These are phyloP conservation scores for Myioborus miniatus DNA, from an alignment of 2,797 vertebrate genomes.

Conservation along the genomic window DNA sequence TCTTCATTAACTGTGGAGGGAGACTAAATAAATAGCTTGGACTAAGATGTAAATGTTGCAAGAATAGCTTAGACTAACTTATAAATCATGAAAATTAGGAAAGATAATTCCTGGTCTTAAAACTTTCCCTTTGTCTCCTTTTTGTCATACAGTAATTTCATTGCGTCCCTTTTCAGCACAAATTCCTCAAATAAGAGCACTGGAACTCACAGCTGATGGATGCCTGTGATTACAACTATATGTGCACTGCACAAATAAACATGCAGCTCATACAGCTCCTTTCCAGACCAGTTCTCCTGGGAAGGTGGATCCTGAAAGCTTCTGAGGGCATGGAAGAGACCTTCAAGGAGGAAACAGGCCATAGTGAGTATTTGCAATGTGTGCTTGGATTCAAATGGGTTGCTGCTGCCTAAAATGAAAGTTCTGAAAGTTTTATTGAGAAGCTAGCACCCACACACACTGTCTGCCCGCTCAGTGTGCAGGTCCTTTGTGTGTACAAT, in stretches of 20 bases:
- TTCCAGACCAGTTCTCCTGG: not conserved
- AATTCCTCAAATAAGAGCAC: not conserved
- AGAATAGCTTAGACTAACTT: not conserved
- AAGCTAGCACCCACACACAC: not conserved
- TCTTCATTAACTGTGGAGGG: not conserved
- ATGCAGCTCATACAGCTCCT: not conserved
- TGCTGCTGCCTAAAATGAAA: not conserved
- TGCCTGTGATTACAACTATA: not conserved
- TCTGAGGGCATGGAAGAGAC: not conserved
- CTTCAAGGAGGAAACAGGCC: not conserved
- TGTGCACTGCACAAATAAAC: not conserved
- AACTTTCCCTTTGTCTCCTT: not conserved
- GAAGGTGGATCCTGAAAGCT: not conserved
- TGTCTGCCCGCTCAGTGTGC: not conserved
- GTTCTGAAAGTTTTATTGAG: not conserved
- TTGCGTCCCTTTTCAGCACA: not conserved
- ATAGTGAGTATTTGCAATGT: not conserved
- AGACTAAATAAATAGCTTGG: not conserved
- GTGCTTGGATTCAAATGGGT: not conserved
- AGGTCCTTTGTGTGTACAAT: not conserved
- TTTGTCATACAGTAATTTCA: not conserved
- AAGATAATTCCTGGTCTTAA: not conserved
- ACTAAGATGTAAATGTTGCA: not conserved
- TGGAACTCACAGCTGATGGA: not conserved
- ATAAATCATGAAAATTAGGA: not conserved